Conservation (phyloP, 2,888 invertebrate species). For the Amiota communis region DNA sequence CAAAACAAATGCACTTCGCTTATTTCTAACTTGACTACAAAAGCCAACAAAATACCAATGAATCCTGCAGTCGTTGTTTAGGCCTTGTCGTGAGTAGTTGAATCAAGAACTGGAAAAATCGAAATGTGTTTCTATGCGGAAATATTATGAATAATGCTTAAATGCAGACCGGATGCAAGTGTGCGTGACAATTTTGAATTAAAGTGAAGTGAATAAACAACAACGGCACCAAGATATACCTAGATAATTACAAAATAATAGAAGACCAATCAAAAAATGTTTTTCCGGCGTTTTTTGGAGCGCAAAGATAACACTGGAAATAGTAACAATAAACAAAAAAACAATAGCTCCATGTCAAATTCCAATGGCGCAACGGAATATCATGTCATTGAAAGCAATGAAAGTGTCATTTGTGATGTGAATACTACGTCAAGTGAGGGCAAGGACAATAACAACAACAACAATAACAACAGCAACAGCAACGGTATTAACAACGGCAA, state of each 20-base stretch:
- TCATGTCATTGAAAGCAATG: conserved; percentile 30
- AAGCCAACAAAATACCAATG: conserved; percentile 35
- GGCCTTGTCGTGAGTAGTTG: conserved; percentile 44
- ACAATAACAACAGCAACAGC: conserved; percentile 33
- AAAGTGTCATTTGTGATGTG: conserved; percentile 38
- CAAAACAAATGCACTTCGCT: conserved; percentile 27
- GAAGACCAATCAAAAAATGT: conserved; percentile 53
- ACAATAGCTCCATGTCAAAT: conserved; percentile 27
- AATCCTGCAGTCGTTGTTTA: conserved; percentile 59
- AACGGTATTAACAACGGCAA: conserved; percentile 44
- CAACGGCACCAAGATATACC: conserved; percentile 20
- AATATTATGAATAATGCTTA: not conserved
- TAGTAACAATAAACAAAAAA: conserved; percentile 34
- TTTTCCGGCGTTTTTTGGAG: conserved; percentile 69
- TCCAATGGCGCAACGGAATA: conserved; percentile 4
- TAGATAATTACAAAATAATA: conserved; percentile 48
- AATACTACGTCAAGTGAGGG: conserved; percentile 38
- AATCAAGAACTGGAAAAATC: conserved; percentile 25
- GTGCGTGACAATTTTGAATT: conserved; percentile 60
- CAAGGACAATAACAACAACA: conserved; percentile 50
- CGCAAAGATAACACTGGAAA: conserved; percentile 55
- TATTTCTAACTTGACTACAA: conserved; percentile 45
- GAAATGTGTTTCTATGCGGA: conserved; percentile 12
- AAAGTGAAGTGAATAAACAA: conserved; percentile 41
- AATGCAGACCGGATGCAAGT: conserved; percentile 51